Base-by-base conservation (phyloP, 2,113 vertebrate species). In the Balaeniceps rex region DNA sequence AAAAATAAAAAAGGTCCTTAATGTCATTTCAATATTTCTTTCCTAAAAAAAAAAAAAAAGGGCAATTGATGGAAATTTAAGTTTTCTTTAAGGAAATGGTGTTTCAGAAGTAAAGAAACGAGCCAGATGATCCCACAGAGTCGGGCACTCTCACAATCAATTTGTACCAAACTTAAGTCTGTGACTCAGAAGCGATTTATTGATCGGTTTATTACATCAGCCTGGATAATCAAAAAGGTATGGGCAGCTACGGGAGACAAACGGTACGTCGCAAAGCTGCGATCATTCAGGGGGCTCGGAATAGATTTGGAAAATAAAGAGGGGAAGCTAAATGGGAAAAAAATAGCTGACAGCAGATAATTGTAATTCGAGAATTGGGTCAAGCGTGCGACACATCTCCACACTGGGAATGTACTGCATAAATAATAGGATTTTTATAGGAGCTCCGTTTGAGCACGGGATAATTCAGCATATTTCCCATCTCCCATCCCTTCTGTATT, bases 361-460 rank as follows among this genome's bases (percentile, higher is more conserved):
- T 8, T 61, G 44, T 5, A 19, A 47, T 38, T 61, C 9, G 22
- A 38, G 47, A n/a, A 46, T 33, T 66, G 63, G 25, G 40, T 16
- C 58, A 38, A 28, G 40, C 2, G 2, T 65, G 25, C 33, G 71
- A 57, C 54, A 7, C 34, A 6, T 69, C 58, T 85, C 65, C 63
- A 6, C 44, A 3, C 34, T 10, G 42, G 4, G 5, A 72, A 36
- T 1, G 9, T 4, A 2, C 28, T 7, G 38, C 28, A 13, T 7
- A 44, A 83, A 65, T 47, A 40, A 47, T 13, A 7, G 19, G 38
- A 31, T 16, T 51, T 82, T 68, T 57, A n/a, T 5, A 31, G 55
- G 55, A 75, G 26, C 46, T 90, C 40, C 13, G 7, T 75, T 23
- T 44, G 60, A 51, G 42, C n/a, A 28, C 23, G 18, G 38, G 24